Evolutionary conservation across 2,113 vertebrate species (phyloP).

Genomic region (Sorex araneus): DNA sequence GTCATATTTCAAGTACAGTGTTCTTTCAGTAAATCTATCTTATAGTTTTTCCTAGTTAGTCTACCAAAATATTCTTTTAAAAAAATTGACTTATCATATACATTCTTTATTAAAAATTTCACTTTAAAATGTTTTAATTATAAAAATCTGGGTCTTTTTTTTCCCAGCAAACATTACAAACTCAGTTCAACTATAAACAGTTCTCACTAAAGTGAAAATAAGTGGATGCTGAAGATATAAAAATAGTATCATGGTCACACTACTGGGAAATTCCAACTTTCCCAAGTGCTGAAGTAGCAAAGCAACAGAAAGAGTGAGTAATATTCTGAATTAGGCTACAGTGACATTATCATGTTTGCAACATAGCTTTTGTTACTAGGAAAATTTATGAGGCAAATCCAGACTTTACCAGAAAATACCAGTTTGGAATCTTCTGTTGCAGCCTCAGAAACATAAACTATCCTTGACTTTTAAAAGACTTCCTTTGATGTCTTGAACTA

Average conservation of each 20-base stretch:
- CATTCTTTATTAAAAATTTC: conserved; percentile 21
- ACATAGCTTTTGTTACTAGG: conserved; percentile 80
- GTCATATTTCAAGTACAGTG: too few species aligned
- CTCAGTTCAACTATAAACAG: conserved; percentile 41
- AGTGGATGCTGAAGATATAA: conserved; percentile 56
- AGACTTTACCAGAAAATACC: conserved; percentile 81
- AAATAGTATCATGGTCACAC: conserved; percentile 81
- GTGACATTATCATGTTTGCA: conserved; percentile 80
- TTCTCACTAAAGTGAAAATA: conserved; percentile 73
- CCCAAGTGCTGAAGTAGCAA: conserved; percentile 75
- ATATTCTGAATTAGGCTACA: conserved; percentile 71
- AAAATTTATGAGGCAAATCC: conserved; percentile 78
- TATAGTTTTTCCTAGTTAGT: too few species aligned
- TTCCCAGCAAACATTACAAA: conserved; percentile 42
- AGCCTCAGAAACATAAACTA: conserved; percentile 77
- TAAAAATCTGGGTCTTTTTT: neutral
- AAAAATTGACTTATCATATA: neutral
- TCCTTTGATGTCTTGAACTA: conserved; percentile 75
- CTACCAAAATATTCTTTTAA: too few species aligned
- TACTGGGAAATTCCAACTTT: conserved; percentile 80
- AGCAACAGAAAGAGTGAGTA: conserved; percentile 81
- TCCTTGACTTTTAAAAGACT: conserved; percentile 81
- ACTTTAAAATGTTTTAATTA: conserved; percentile 42
- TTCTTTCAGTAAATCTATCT: too few species aligned
- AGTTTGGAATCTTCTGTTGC: conserved; percentile 75